Evolutionary conservation across 2,113 vertebrate species (phyloP), one percentile per base, ranked within the genome.

Genomic region (Panthera leo): DNA sequence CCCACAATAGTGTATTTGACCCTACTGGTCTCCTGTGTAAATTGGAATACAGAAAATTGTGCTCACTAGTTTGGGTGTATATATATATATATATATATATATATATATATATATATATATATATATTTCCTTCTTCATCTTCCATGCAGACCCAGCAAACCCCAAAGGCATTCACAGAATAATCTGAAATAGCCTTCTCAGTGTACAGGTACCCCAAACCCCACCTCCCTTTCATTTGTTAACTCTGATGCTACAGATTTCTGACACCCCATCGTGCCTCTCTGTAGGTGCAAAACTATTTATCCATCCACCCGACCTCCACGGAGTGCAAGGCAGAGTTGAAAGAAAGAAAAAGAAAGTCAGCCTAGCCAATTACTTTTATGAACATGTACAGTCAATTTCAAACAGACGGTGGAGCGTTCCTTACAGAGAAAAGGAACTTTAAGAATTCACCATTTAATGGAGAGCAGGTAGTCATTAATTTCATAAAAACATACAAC

Each of bases 401-500:
- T 92, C 94, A 67, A 65, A 85, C 9, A 94, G 67, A 85, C 63
- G 85, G 39, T 39, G 8, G 36, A 82, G 75, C 5, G 11, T 80
- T 65, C 75, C 68, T 78, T 71, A 75, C 25, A 63, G 42, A 96
- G 89, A 45, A 97, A 96, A 93, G 25, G 61, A 91, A 58, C 23
- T n/a, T 80, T 14, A 82, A 65, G 61, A 89, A 93, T 95, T 67
- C n/a, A 8, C 61, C 71, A 83, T 68, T 94, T 79, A 86, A 39
- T n/a, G 31, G 51, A 91, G 42, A 97, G 45, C 76, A 78, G 51
- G 14, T 16, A 91, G 91, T 86, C 91, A 87, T 95, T 95, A 78
- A 92, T 95, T 93, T 96, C 86, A 92, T 61, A 70, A 97, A 91
- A 97, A 80, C 27, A 45, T 13, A 31, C 25, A 53, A 15, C n/a